Percentiles rank a stretch among this genome's conserved stretches.
Conservation (phyloP, 2,888 invertebrate species). For the Hemaris fuciformis region DNA sequence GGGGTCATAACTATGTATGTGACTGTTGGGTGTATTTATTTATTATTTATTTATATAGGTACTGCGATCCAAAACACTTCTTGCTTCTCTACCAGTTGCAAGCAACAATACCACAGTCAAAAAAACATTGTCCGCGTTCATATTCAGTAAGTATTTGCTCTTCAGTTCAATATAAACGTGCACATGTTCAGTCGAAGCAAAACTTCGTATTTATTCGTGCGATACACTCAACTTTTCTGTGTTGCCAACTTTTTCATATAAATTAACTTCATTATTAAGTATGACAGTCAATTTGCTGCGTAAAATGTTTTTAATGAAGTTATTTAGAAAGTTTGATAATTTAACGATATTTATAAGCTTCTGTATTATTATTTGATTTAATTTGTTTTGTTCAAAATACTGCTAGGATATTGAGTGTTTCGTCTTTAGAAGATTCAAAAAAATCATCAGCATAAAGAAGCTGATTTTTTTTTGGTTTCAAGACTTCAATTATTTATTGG, state of each 20-base stretch:
- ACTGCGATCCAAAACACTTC: no score
- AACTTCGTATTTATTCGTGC: not conserved
- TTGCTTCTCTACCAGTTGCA: not conserved
- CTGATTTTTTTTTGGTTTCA: no score
- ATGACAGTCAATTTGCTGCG: constrained; percentile 7
- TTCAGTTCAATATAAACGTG: not conserved
- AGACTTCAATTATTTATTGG: no score
- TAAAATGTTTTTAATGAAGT: constrained; percentile 8
- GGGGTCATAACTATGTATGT: no score
- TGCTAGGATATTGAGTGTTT: not conserved
- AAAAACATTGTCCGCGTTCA: not conserved
- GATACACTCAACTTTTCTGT: not conserved
- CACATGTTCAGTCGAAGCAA: not conserved
- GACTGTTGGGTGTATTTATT: no score
- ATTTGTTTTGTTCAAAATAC: not conserved
- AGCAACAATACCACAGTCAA: no score
- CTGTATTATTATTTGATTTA: not conserved
- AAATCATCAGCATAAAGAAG: no score
- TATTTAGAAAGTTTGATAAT: not conserved
- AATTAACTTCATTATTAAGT: constrained; percentile 7
- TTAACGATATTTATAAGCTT: not conserved
- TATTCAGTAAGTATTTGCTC: not conserved
- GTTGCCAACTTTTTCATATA: constrained; percentile 7
- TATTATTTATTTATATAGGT: no score
- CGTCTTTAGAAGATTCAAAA: no score